Percentiles rank a stretch among this genome's conserved stretches.
These are phyloP conservation scores for Psettodes erumei DNA, from an alignment of 2,113 vertebrate genomes.

Conservation along the genomic window DNA sequence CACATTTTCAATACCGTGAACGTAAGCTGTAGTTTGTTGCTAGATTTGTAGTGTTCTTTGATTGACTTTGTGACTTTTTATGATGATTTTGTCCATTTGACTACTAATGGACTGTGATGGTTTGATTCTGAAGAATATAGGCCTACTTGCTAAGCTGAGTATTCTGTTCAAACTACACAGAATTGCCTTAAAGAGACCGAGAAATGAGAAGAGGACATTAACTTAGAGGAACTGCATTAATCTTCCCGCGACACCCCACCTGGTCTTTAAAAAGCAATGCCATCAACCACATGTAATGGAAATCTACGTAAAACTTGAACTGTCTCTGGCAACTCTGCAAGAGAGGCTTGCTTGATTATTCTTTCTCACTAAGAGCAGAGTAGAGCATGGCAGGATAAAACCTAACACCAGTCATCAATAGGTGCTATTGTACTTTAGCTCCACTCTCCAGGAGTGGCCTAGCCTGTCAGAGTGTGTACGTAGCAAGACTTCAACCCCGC, in stretches of 20 bases:
- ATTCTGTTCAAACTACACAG: not conserved
- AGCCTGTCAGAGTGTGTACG: constrained; percentile 57
- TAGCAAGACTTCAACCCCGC: constrained; percentile 59
- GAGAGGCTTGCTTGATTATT: constrained; percentile 29
- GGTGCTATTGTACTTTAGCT: constrained; percentile 65
- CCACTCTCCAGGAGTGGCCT: constrained; percentile 59
- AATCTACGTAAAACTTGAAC: constrained; percentile 16
- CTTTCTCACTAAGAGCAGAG: constrained; percentile 45
- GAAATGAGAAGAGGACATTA: not conserved
- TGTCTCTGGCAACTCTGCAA: constrained; percentile 25
- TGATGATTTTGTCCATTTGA: not conserved
- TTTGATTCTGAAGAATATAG: not conserved
- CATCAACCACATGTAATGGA: constrained; percentile 32
- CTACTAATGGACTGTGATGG: not conserved
- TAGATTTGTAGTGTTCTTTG: not conserved
- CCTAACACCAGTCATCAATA: constrained; percentile 64
- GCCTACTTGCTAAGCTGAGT: not conserved
- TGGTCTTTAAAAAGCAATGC: constrained; percentile 4
- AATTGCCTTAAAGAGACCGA: no score
- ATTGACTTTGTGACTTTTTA: not conserved
- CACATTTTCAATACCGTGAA: not conserved
- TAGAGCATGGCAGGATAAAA: constrained; percentile 50
- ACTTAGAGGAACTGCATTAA: not conserved
- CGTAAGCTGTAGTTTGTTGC: not conserved
- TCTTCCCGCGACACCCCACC: constrained; percentile 9